Conservation (phyloP, 2,797 vertebrate species). For the Etheostoma nigrum region DNA sequence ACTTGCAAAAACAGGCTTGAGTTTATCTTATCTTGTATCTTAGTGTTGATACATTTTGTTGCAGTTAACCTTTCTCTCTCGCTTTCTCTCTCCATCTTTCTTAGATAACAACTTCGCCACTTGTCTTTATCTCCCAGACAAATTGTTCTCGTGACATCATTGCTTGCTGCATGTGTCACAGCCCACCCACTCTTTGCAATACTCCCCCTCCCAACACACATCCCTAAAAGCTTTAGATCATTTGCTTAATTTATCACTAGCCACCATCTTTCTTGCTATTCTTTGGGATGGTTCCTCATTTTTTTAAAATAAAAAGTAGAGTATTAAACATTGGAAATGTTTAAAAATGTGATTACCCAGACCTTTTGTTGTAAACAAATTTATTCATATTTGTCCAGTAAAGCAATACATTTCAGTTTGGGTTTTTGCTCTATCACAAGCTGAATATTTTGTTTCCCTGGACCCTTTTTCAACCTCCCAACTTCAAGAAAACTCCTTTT, state of each 20-base stretch:
- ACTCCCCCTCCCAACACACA: slow-evolving; percentile 31
- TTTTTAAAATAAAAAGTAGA: no score
- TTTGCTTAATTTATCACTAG: slow-evolving; percentile 21
- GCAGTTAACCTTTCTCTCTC: slow-evolving; percentile 23
- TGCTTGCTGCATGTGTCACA: slow-evolving; percentile 54
- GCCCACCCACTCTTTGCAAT: slow-evolving; percentile 50
- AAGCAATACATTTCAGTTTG: neutral
- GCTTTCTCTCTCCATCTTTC: slow-evolving; percentile 38
- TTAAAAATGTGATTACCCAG: neutral
- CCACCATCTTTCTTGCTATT: neutral
- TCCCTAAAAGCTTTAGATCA: slow-evolving; percentile 45
- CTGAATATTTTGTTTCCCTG: neutral
- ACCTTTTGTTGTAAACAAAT: neutral
- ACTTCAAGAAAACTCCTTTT: slow-evolving; percentile 58
- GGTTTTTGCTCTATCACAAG: neutral
- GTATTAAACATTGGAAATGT: neutral
- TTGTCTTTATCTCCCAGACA: slow-evolving; percentile 59
- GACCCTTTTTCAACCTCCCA: slow-evolving; percentile 22
- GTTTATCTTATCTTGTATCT: slow-evolving; percentile 36
- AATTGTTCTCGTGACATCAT: slow-evolving; percentile 65
- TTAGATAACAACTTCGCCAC: slow-evolving; percentile 53
- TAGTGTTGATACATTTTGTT: slow-evolving; percentile 37
- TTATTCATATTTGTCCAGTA: neutral
- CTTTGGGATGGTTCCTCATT: neutral
- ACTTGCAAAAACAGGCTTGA: slow-evolving; percentile 3